Evolutionary conservation across 2,888 invertebrate genomes (phyloP).

Genomic region (Agrenia bidenticulata): DNA sequence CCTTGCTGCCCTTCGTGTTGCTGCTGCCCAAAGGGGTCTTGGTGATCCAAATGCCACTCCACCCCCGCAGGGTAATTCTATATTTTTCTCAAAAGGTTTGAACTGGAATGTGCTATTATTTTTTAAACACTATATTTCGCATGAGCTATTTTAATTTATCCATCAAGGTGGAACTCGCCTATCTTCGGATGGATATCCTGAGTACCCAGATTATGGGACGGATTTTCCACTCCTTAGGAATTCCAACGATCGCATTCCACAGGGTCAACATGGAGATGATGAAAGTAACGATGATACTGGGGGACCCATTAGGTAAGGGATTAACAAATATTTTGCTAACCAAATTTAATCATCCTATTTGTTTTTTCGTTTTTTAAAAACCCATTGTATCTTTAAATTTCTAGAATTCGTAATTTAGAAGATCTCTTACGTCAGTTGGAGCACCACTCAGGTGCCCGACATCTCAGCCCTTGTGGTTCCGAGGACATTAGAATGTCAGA

Average conservation of each 20-base stretch:
- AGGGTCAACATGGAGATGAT: constrained; percentile 49
- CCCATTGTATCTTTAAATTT: constrained; percentile 20
- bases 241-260: constrained; percentile 51
- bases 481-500: constrained; percentile 85
- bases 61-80: constrained; percentile 63
- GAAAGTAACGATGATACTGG: constrained; percentile 52
- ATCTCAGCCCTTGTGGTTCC: constrained; percentile 87
- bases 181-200: constrained; percentile 62
- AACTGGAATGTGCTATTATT: background rate
- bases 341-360: background rate
- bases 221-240: constrained; percentile 52
- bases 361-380: too few species aligned
- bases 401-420: constrained; percentile 82
- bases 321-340: too few species aligned
- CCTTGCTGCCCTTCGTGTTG: constrained; percentile 82
- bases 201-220: constrained; percentile 53
- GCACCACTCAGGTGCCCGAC: constrained; percentile 67
- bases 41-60: constrained; percentile 61
- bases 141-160: constrained; percentile 25
- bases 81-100: background rate
- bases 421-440: constrained; percentile 85
- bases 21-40: constrained; percentile 61
- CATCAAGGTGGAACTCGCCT: constrained; percentile 45
- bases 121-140: constrained; percentile 9
- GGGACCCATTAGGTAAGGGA: constrained; percentile 51